Base-by-base conservation (phyloP, 2,888 invertebrate species). In the Aricia artaxerxes region DNA sequence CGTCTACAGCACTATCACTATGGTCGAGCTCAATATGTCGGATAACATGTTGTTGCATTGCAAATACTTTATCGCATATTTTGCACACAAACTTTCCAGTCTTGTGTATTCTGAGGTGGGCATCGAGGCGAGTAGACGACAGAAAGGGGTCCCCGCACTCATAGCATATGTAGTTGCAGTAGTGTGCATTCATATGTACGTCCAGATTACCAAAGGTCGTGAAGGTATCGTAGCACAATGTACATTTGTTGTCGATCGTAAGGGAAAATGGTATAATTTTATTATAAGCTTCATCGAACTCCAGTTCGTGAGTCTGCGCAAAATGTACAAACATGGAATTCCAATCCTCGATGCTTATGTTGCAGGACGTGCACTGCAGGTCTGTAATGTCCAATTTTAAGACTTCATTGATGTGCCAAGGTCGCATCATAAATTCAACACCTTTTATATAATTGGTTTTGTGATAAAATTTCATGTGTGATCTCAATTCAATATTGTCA, bases 131-230 rank as follows among this genome's bases (percentile, higher is more conserved):
- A 4, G 11, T 0, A 9, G 76, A 76, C 2, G 76, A 76, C 76
- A 91, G 31, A 75, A 89, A 93, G 0, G 90, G 86, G 3, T 90
- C 91, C 0, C 92, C 93, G 13, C 93, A 93, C 0, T 88, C 86
- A 0, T 86, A 85, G 38, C 93, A 93, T 0, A 92, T 86, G 6
- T 90, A 89, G 13, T 91, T 93, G 1, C 84, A 85, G 49, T 89
- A 93, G 78, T 93, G 93, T 0, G 85, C 83, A 53, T 93, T 92
- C 92, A 93, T 92, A 80, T 93, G 93, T 0, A 83, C 80, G 72
- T 93, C 92, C 3, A 92, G 35, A 4, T 84, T 84, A 5, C 87
- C 85, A 24, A 87, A 90, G 6, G 13, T n/a, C 13, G 53, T 49
- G 24, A 75, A 75, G 5, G 13, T 24, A 0, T 24, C 75, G 40